Evolutionary conservation across 2,888 invertebrate genomes (phyloP), one percentile per base, ranked within the genome.

Genomic region (Agriotes lineatus): DNA sequence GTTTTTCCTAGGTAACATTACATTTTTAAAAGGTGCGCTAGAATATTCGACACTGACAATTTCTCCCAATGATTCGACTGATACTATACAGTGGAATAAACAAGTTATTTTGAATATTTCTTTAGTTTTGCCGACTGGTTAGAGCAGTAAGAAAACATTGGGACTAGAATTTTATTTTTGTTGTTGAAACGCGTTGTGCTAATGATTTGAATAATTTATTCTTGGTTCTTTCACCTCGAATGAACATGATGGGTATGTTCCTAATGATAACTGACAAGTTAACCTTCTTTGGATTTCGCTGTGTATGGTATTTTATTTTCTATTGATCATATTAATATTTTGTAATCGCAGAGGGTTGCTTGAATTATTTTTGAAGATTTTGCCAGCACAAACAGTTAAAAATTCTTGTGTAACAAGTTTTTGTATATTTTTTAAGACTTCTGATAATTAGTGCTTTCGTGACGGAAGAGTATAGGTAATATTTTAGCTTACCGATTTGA

Each of bases 261-360:
- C 44, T 44, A 44, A 44, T 44, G 1, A 44, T 44, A 44, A 44
- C n/a, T 44, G 44, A 44, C 14, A 44, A 19, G 1, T 35, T 35
- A 1, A 9, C 1, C 9, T 2, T n/a, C 10, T 4, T n/a, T 9
- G 35, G 35, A 1, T 35, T 35, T 35, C 6, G 35, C 2, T 35
- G n/a, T 35, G 35, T 35, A 5, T n/a, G n/a, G n/a, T n/a, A n/a
- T n/a, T n/a, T n/a, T n/a, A n/a, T n/a, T n/a, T n/a, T n/a, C n/a
- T n/a, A 10, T 2, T 10, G 9, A 35, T 44, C 14, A 14, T 44
- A 19, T 44, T 19, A 44, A 44, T 44, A 14, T 44, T 9, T 16
- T 4, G 19, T 44, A 44, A 44, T 44, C 3, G 2, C 14, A n/a
- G 14, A 3, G 44, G 44, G 14, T 16, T 44, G 14, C 1, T 9